These are phyloP conservation scores for Chamaetylas fuelleborni DNA, from an alignment of 2,113 vertebrate species.

Conservation along the genomic window DNA sequence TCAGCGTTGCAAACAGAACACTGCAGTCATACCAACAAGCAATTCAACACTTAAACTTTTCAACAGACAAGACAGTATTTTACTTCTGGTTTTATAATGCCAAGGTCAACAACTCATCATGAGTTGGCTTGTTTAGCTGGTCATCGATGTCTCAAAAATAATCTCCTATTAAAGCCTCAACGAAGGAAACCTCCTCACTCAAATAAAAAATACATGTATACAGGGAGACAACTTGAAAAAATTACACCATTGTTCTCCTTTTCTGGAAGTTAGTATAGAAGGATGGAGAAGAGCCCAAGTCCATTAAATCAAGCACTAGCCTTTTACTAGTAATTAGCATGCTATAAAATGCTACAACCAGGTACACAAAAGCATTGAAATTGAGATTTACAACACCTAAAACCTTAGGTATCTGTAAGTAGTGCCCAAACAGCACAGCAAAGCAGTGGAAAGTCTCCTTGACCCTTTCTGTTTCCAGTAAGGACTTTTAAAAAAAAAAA, in stretches of 20 bases:
- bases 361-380: not conserved
- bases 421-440: not conserved
- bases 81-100: constrained; percentile 26
- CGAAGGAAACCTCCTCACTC: not conserved
- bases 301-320: not conserved
- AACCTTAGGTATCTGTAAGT: not conserved
- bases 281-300: not conserved
- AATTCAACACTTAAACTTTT: constrained; percentile 8
- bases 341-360: not conserved
- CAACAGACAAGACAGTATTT: constrained; percentile 3
- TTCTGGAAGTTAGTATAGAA: not conserved
- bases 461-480: not conserved
- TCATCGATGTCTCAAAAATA: not conserved
- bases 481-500: not conserved
- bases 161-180: not conserved
- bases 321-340: not conserved
- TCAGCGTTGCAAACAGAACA: not conserved
- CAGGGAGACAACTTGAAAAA: not conserved
- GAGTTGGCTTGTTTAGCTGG: not conserved
- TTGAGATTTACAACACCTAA: not conserved
- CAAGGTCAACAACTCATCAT: not conserved
- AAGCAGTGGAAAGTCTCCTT: not conserved
- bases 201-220: not conserved
- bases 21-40: constrained; percentile 49
- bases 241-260: not conserved